phyloP scores from a whole-genome alignment of 2,113 vertebrate species.

The Amia ocellicauda region DNA sequence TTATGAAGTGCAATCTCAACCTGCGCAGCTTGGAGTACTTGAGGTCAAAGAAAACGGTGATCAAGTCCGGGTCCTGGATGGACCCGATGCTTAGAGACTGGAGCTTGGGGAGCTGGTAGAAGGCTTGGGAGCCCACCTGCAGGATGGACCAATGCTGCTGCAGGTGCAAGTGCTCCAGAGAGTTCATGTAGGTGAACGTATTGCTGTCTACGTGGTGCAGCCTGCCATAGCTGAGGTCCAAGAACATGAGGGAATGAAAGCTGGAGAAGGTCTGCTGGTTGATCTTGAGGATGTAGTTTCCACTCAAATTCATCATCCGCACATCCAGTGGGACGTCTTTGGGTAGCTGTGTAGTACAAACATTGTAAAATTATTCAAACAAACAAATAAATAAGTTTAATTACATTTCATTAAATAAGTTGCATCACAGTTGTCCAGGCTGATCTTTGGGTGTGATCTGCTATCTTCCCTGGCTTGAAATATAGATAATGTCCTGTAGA shows the following conservation, averaged over 20 bases:
- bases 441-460: too few species aligned
- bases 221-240: constrained; percentile 15
- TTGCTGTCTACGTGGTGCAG: constrained; percentile 9
- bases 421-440: too few species aligned
- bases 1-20: constrained; percentile 2
- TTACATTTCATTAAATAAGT: too few species aligned
- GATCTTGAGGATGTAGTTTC: constrained; percentile 2
- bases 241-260: background rate
- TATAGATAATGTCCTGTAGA: background rate
- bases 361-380: too few species aligned
- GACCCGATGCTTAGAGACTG: background rate
- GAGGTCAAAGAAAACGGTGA: constrained; percentile 19
- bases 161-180: constrained; percentile 2
- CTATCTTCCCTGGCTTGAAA: background rate
- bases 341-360: constrained; percentile 1
- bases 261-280: background rate
- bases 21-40: background rate
- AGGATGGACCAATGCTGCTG: constrained; percentile 3
- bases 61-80: constrained; percentile 4
- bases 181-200: background rate
- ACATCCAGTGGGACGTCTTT: background rate
- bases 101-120: constrained; percentile 10
- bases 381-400: too few species aligned
- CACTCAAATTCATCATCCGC: background rate
- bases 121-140: constrained; percentile 2